Evolutionary conservation across 2,888 invertebrate genomes (phyloP), one percentile per base, ranked within the genome.

Genomic region (Gibbula magus): DNA sequence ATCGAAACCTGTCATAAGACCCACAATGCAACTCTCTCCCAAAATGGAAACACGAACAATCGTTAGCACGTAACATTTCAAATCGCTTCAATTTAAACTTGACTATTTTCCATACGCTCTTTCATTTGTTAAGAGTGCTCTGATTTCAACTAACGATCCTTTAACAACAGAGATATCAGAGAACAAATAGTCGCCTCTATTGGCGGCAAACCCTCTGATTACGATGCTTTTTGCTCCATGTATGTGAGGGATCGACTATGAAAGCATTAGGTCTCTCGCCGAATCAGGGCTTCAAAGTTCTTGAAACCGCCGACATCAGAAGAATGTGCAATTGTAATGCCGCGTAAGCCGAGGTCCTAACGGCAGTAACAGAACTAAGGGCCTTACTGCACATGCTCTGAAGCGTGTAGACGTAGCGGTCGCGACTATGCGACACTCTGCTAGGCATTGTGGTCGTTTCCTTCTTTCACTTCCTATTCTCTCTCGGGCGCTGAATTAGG

Each of bases 101-200:
- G 39, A 52, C 25, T 70, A 78, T 67, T 78, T 78, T 53, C 32
- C 52, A 51, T 67, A 52, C 52, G 78, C 29, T 56, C 74, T 79
- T 79, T 74, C 79, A 79, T 73, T 56, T 74, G 56, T 45, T 32
- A 22, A 54, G 54, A 73, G 52, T 29, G 54, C 70, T 20, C 74
- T 25, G 79, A 73, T 79, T 74, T 56, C 35, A 22, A 29, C 20
- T 52, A 73, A 74, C 74, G 79, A 79, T 73, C 79, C 74, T 79
- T 79, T 74, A 56, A 79, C 79, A 79, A 79, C 79, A 54, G 74
- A 45, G 35, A 54, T 54, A 79, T 79, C 56, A 79, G 79, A 79
- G 56, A 74, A 79, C 79, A 79, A 79, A 79, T 54, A 79, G 54
- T 35, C 35, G 52, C 25, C 56, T 51, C 79, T 16, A 74, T 79